A percentile compares a stretch with the other conserved stretches of the same genome.
These are phyloP conservation scores for Triplophysa tibetana DNA, from an alignment of 2,113 vertebrate genomes.

Conservation along the genomic window DNA sequence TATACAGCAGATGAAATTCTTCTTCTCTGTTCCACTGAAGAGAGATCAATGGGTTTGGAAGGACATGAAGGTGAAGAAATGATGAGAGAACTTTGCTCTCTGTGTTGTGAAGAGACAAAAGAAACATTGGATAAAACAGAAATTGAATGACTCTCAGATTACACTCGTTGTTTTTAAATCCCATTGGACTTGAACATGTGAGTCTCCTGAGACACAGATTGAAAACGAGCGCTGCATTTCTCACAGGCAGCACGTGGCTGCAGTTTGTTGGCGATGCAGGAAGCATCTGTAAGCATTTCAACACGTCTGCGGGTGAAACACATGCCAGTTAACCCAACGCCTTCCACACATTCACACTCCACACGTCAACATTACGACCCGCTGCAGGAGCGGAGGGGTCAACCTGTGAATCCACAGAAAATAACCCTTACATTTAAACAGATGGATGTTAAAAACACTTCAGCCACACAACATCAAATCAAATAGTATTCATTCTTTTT, in stretches of 20 bases:
- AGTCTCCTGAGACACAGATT: slow-evolving; percentile 70
- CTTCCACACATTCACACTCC: not conserved
- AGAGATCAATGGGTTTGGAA: too few species aligned
- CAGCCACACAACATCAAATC: too few species aligned
- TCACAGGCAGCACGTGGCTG: slow-evolving; percentile 73
- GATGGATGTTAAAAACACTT: too few species aligned
- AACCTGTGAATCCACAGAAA: not conserved
- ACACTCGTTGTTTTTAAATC: not conserved
- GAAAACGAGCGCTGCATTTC: slow-evolving; percentile 74
- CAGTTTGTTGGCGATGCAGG: slow-evolving; percentile 71
- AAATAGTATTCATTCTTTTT: not conserved
- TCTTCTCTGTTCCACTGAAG: too few species aligned
- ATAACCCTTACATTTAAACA: too few species aligned
- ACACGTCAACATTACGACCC: not conserved
- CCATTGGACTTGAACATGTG: not conserved
- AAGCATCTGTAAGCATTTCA: slow-evolving; percentile 83
- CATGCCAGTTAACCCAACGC: slow-evolving; percentile 74
- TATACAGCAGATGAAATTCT: too few species aligned
- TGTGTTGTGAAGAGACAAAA: not conserved
- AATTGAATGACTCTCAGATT: not conserved
- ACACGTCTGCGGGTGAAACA: slow-evolving; percentile 70
- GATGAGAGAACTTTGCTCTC: too few species aligned
- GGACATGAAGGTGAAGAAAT: too few species aligned
- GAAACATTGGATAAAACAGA: not conserved
- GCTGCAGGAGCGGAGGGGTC: not conserved